Evolutionary conservation across 2,113 vertebrate genomes (phyloP).

Genomic region (Greenwoodochromis staneri): DNA sequence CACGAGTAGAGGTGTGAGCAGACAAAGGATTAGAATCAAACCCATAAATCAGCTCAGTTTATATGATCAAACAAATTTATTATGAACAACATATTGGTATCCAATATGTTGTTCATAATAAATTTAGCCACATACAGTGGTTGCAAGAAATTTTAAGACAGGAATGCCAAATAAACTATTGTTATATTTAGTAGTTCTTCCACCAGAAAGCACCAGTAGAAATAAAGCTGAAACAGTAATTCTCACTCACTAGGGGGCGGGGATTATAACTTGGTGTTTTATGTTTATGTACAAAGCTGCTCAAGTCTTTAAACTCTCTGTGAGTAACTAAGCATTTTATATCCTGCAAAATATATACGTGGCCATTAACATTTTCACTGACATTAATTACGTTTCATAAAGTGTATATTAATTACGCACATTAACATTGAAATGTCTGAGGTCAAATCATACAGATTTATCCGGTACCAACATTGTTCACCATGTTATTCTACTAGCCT

Average conservation of each 20-base stretch:
- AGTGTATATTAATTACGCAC: background rate
- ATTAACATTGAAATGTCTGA: background rate
- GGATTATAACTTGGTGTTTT: background rate
- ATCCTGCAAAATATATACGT: background rate
- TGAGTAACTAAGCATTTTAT: background rate
- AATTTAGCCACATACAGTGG: background rate
- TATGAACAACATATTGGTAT: background rate
- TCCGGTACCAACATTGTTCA: background rate
- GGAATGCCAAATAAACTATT: background rate
- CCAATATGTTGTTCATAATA: background rate
- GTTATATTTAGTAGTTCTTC: background rate
- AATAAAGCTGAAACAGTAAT: background rate
- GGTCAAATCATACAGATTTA: background rate
- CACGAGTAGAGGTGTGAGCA: background rate
- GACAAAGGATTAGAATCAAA: background rate
- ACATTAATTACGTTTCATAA: background rate
- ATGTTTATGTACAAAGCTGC: background rate
- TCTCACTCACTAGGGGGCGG: background rate
- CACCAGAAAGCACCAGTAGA: background rate
- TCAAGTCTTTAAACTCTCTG: background rate
- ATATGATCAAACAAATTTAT: background rate
- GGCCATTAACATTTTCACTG: background rate
- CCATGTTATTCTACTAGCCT: background rate
- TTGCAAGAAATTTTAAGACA: background rate
- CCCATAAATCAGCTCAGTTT: background rate